A percentile compares a stretch with the other conserved stretches of the same genome.
phyloP scores from a whole-genome alignment of 2,888 invertebrate species.

The Pyrrhia umbra region DNA sequence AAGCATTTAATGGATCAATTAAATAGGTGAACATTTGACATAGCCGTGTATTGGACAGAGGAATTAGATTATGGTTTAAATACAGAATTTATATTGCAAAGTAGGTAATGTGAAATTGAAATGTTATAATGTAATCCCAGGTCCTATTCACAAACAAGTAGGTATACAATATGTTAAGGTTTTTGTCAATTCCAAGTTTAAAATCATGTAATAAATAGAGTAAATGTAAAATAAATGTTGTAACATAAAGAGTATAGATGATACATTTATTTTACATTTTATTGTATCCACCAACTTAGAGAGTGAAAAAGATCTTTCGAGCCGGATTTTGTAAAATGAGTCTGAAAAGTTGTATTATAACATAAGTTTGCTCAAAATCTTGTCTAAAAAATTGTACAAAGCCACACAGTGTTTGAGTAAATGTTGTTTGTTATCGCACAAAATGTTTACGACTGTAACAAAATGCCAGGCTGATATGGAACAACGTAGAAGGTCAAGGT shows the following conservation, averaged over 20 bases:
- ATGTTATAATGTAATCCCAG: not conserved
- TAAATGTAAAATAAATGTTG: slow-evolving; percentile 1
- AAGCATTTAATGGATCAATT: slow-evolving; percentile 9
- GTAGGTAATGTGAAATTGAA: not conserved
- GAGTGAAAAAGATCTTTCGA: slow-evolving; percentile 16
- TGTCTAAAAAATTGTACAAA: slow-evolving; percentile 9
- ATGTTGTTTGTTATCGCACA: slow-evolving; percentile 18
- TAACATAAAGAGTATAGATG: too few species aligned
- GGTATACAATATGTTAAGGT: not conserved
- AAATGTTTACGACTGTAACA: slow-evolving; percentile 33
- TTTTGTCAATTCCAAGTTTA: not conserved
- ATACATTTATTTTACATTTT: too few species aligned
- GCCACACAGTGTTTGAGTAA: slow-evolving; percentile 7
- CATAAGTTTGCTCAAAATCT: slow-evolving; percentile 31
- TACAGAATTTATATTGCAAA: not conserved
- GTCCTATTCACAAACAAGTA: not conserved
- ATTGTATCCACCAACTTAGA: slow-evolving; percentile 26
- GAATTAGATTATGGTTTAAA: not conserved
- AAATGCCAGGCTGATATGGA: slow-evolving; percentile 30
- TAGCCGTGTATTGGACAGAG: not conserved
- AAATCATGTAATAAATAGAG: slow-evolving; percentile 6
- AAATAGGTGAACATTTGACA: not conserved
- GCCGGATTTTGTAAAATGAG: slow-evolving; percentile 31
- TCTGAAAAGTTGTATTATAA: slow-evolving; percentile 33
- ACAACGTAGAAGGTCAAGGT: slow-evolving; percentile 38